A percentile compares a stretch with the other conserved stretches of the same genome.
Evolutionary conservation across 2,888 invertebrate genomes (phyloP).

Genomic region (Acleris sparsana): DNA sequence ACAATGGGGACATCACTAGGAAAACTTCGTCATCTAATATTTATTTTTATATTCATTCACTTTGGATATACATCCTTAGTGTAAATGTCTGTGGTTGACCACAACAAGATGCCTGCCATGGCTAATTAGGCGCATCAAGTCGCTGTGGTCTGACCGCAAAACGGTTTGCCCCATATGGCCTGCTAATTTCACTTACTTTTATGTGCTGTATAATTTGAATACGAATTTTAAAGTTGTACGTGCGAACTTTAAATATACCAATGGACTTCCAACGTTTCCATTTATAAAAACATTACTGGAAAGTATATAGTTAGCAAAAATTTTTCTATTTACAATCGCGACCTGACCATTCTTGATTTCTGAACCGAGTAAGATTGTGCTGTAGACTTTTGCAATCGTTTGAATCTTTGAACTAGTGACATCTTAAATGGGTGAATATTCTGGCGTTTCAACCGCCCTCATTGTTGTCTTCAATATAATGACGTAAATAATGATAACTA

Average conservation of each 20-base stretch:
- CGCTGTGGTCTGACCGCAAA: slow-evolving; percentile 55
- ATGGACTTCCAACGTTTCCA: slow-evolving; percentile 43
- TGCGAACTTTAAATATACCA: slow-evolving; percentile 45
- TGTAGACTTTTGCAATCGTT: no score
- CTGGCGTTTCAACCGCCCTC: no score
- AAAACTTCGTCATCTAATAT: background rate
- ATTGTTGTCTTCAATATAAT: no score
- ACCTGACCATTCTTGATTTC: no score
- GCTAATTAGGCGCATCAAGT: slow-evolving; percentile 58
- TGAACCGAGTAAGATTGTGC: no score
- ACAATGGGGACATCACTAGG: background rate
- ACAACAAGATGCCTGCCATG: slow-evolving; percentile 54
- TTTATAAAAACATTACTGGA: slow-evolving; percentile 26
- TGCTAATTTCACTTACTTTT: slow-evolving; percentile 46
- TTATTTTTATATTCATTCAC: background rate
- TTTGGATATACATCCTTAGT: slow-evolving; percentile 31
- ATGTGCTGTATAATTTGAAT: slow-evolving; percentile 43
- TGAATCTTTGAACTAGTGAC: no score
- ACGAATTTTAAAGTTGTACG: slow-evolving; percentile 47
- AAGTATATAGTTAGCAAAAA: background rate
- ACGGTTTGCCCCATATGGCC: slow-evolving; percentile 48
- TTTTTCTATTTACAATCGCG: no score
- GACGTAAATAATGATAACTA: no score
- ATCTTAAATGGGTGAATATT: no score
- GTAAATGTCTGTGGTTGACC: slow-evolving; percentile 58